Evolutionary conservation across 2,888 invertebrate genomes (phyloP).

Genomic region (Siphlonurus alternatus): DNA sequence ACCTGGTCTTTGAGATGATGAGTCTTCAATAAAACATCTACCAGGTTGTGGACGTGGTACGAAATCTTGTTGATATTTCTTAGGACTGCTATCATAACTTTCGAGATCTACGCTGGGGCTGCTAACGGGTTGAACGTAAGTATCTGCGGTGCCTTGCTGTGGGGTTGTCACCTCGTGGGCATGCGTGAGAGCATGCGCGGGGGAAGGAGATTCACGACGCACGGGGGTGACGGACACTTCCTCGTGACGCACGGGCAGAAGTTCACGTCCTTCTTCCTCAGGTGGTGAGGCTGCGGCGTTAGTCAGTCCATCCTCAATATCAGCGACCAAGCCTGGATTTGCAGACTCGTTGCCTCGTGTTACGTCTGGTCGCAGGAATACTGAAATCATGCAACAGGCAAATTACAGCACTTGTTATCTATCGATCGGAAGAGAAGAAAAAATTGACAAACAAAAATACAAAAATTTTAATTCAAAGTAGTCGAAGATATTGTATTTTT

Average conservation of each 20-base stretch:
- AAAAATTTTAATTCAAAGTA: too few species aligned
- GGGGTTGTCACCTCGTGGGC: neutral
- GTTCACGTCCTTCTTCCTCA: neutral
- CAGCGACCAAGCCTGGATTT: neutral
- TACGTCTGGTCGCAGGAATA: neutral
- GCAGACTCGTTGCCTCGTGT: conserved; percentile 1
- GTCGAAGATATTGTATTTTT: too few species aligned
- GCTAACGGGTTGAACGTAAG: conserved; percentile 19
- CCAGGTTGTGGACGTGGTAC: neutral
- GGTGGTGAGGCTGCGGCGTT: neutral
- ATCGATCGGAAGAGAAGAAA: too few species aligned
- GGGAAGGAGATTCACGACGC: neutral
- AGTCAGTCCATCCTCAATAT: neutral
- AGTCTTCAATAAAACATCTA: neutral
- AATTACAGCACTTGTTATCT: too few species aligned
- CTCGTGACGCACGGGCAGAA: neutral
- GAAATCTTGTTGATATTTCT: conserved; percentile 22
- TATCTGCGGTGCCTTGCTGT: conserved; percentile 20
- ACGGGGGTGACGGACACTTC: neutral
- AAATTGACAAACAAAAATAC: too few species aligned
- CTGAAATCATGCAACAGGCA: neutral
- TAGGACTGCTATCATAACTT: conserved; percentile 31
- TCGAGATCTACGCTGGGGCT: conserved; percentile 28
- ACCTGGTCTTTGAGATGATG: neutral
- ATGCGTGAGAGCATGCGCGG: neutral